Conservation (phyloP, 2,113 vertebrate genomes). For the Calypte anna region DNA sequence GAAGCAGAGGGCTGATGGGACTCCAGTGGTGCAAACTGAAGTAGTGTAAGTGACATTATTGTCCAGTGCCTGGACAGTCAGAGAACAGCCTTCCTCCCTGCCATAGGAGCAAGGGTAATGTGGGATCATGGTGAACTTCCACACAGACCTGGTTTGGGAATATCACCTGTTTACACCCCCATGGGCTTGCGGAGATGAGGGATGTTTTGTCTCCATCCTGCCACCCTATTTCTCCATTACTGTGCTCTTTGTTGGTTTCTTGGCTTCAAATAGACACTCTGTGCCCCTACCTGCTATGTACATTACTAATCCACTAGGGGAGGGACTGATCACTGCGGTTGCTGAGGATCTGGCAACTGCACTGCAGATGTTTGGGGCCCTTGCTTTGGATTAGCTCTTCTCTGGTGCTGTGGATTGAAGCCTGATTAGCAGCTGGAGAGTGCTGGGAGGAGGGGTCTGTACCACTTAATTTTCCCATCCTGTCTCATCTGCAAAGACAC, state of each 20-base stretch:
- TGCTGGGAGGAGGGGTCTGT: rapidly evolving
- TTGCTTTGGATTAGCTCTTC: background rate
- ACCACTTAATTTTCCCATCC: background rate
- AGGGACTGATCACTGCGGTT: background rate
- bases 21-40: background rate
- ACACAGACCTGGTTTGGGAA: background rate
- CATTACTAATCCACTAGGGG: background rate
- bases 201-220: background rate
- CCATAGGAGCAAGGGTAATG: background rate
- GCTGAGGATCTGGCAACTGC: background rate
- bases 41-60: background rate
- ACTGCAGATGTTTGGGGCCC: rapidly evolving
- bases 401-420: background rate
- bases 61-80: background rate
- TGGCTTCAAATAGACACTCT: background rate
- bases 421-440: background rate
- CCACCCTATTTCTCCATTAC: background rate
- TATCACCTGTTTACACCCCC: background rate
- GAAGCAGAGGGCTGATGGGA: background rate
- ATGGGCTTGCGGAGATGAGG: background rate
- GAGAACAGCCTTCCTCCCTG: background rate
- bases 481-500: background rate
- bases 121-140: background rate
- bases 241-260: rapidly evolving
- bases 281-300: background rate